Evolutionary conservation across 2,888 invertebrate species (phyloP).

Genomic region (Apamea crenata): DNA sequence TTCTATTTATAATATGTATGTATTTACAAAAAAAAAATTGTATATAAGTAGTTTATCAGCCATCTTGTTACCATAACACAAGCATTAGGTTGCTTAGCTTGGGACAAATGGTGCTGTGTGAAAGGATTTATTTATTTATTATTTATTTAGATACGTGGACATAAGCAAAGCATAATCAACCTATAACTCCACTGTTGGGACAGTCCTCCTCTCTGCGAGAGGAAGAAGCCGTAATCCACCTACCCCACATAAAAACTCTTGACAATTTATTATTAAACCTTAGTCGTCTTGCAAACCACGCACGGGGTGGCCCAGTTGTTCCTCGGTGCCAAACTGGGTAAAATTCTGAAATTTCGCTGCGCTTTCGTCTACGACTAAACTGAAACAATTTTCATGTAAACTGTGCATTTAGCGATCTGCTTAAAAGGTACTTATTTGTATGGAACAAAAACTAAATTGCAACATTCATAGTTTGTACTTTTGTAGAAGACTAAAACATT

Average conservation of each 20-base stretch:
- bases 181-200: background rate
- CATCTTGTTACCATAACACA: no score
- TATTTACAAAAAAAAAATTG: no score
- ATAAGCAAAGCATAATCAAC: background rate
- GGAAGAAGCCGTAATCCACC: background rate
- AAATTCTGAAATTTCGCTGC: slow-evolving; percentile 10
- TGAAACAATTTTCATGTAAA: slow-evolving; percentile 3
- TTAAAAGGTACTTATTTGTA: background rate
- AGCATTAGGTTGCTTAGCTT: no score
- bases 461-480: background rate
- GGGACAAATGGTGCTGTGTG: no score
- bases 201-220: background rate
- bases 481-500: background rate
- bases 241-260: background rate
- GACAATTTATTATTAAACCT: no score
- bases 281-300: background rate
- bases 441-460: background rate
- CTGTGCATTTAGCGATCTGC: background rate
- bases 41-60: no score
- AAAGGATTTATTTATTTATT: no score
- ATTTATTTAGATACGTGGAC: no score
- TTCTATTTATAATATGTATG: no score
- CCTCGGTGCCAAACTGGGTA: background rate
- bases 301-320: background rate
- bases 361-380: slow-evolving; percentile 1